Conservation (phyloP, 1,140 invertebrate genomes). For the Cylas formicarius region DNA sequence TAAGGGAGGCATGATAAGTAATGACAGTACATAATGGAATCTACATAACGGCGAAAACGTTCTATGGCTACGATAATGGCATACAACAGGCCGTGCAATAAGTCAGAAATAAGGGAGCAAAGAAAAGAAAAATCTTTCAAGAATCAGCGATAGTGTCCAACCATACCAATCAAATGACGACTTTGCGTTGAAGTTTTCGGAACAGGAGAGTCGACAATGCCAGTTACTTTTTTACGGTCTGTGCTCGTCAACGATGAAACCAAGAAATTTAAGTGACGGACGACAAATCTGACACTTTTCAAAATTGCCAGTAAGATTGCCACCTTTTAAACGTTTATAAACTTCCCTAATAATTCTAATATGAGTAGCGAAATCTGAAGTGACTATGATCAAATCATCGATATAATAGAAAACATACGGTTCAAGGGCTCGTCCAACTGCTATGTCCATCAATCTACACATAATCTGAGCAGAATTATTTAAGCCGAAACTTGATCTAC, state of each 20-base stretch:
- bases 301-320: background rate
- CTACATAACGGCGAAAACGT: slow-evolving; percentile 14
- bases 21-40: too few relatives aligned
- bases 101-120: slow-evolving; percentile 29
- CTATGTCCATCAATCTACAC: slow-evolving; percentile 34
- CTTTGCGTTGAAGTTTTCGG: slow-evolving; percentile 21
- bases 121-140: slow-evolving; percentile 43
- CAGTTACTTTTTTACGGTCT: too few relatives aligned
- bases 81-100: slow-evolving; percentile 1
- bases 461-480: slow-evolving; percentile 32
- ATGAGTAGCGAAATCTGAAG: slow-evolving; percentile 17
- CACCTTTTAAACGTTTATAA: background rate
- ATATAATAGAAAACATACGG: slow-evolving; percentile 27
- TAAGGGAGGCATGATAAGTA: too few relatives aligned
- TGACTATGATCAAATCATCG: slow-evolving; percentile 34
- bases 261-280: too few relatives aligned
- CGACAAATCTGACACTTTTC: background rate
- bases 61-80: slow-evolving; percentile 15
- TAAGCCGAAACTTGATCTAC: slow-evolving; percentile 33
- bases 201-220: slow-evolving; percentile 23
- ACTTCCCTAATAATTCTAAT: slow-evolving; percentile 1
- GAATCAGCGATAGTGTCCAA: slow-evolving; percentile 25
- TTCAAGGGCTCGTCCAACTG: slow-evolving; percentile 23
- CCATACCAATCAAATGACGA: slow-evolving; percentile 30
- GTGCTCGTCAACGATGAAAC: too few relatives aligned